Base-by-base conservation (phyloP, 1,140 invertebrate species). In the Leptinotarsa undecemlineata region DNA sequence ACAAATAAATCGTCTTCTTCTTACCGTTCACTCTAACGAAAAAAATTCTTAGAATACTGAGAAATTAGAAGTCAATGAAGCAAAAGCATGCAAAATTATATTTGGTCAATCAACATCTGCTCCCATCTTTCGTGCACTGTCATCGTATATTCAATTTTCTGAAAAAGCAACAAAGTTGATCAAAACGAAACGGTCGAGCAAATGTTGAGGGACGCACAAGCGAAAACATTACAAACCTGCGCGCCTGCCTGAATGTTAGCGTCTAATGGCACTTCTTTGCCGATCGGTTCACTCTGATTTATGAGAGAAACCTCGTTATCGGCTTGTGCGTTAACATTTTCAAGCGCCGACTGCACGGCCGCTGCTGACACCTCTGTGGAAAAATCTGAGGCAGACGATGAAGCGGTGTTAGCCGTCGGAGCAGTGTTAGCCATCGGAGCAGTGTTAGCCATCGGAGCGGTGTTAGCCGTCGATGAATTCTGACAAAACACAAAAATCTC, bases 191-290 rank as follows among this genome's bases (percentile, higher is more conserved):
- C 14, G 5, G n/a, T 19, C 6, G 51, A 57, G 51, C 51, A 57
- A 57, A 57, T 8, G n/a, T 19, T 57, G 51, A 57, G 15, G 14
- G 17, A 57, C 51, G 15, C 14, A 57, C 33, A 57, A 57, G 51
- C 51, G 6, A 17, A 57, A 57, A 57, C 15, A n/a, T 15, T 17
- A 57, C 51, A 57, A 57, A 89, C 88, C 87, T 89, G 88, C 33
- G 82, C 77, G 57, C 87, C 86, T 1, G 86, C 82, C 71, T 86
- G 81, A 84, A 88, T 86, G 26, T 86, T 85, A 73, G 86, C 77
- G 87, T 79, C 88, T 85, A 70, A 86, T 11, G 78, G 81, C 26
- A 4, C 82, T 72, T 78, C 74, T 33, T 71, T 85, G 3, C n/a
- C 51, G 15, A 57, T 15, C 20, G 84, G 84, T 74, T 85, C 85